phyloP scores from a whole-genome alignment of 2,797 vertebrate genomes.

The Scyliorhinus canicula region DNA sequence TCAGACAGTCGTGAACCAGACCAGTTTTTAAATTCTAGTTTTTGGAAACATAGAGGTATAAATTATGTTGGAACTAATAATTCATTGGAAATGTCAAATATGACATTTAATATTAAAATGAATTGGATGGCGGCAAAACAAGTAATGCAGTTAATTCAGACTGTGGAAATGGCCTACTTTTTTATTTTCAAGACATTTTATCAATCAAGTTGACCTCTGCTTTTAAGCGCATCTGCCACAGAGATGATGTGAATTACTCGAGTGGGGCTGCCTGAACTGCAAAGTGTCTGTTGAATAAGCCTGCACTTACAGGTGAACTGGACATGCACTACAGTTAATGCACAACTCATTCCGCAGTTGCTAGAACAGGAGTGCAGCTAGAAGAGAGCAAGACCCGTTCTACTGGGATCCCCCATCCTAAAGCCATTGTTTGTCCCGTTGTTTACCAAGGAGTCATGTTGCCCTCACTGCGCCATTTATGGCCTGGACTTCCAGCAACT shows the following conservation, averaged over 20 bases:
- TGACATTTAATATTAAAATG: not conserved
- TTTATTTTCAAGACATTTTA: not conserved
- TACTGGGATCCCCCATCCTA: not conserved
- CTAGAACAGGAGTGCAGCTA: not conserved
- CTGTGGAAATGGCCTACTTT: not conserved
- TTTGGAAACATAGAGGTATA: not conserved
- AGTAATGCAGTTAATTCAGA: not conserved
- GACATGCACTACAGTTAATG: not conserved
- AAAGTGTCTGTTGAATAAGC: not conserved
- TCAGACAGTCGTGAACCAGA: not conserved
- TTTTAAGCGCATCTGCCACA: not conserved
- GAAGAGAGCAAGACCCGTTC: not conserved
- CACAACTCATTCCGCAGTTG: not conserved
- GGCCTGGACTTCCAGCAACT: not conserved
- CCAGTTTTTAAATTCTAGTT: not conserved
- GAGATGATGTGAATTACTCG: not conserved
- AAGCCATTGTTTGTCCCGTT: not conserved
- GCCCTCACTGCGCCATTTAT: not conserved
- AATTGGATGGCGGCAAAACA: not conserved
- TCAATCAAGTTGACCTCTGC: not conserved
- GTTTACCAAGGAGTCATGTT: too few species aligned
- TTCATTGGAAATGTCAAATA: not conserved
- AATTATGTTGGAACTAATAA: not conserved
- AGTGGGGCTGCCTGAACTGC: not conserved
- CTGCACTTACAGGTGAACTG: not conserved